Conservation (phyloP, 2,797 vertebrate species). For the Enteromius thamalakanensis region DNA sequence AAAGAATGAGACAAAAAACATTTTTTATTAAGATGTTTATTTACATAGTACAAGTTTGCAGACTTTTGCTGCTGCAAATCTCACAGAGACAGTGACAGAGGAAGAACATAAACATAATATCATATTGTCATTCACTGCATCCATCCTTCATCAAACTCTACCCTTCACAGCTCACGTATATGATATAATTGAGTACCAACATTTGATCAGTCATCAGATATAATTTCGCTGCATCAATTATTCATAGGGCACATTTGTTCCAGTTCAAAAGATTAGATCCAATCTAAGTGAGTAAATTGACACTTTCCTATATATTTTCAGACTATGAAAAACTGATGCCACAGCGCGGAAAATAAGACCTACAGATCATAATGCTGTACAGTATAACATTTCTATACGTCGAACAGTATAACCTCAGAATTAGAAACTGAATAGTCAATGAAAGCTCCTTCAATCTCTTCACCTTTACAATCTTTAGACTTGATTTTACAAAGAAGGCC, state of each 20-base stretch:
- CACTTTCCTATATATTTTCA: slow-evolving; percentile 3
- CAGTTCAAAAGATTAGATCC: slow-evolving; percentile 13
- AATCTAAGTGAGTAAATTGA: slow-evolving; percentile 18
- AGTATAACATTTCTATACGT: not conserved
- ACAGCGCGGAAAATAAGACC: not conserved
- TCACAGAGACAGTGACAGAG: slow-evolving; percentile 40
- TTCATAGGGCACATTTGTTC: slow-evolving; percentile 1
- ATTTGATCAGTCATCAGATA: slow-evolving; percentile 22
- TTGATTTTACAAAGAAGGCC: slow-evolving; percentile 12
- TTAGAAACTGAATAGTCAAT: not conserved
- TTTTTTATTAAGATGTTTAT: slow-evolving; percentile 71
- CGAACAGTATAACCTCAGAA: not conserved
- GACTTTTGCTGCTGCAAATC: slow-evolving; percentile 53
- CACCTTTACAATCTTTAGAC: not conserved
- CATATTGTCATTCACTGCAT: slow-evolving; percentile 16
- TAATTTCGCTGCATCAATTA: slow-evolving; percentile 21
- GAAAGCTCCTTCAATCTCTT: not conserved
- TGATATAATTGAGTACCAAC: slow-evolving; percentile 20
- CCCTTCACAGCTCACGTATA: slow-evolving; percentile 22
- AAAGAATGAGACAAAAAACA: not conserved
- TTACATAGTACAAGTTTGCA: slow-evolving; percentile 74
- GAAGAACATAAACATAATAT: slow-evolving; percentile 62
- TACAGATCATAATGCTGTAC: not conserved
- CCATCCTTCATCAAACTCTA: slow-evolving; percentile 32
- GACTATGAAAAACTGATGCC: not conserved